Base-by-base conservation (phyloP, 2,113 vertebrate genomes). In the Atherinomorus stipes region DNA sequence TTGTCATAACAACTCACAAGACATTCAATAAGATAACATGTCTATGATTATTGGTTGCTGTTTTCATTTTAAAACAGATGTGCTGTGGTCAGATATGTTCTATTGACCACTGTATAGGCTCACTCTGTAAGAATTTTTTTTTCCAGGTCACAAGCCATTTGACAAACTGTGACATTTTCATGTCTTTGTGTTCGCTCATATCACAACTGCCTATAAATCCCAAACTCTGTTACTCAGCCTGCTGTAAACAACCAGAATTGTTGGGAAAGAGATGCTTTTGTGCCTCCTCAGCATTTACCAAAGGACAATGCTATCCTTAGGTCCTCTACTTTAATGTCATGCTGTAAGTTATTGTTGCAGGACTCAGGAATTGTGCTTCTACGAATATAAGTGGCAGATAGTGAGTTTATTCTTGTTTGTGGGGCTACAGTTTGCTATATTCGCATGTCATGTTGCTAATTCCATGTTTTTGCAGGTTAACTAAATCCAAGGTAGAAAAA, bases 91-190 rank as follows among this genome's bases (percentile, higher is more conserved):
- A 59, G 69, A 64, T 54, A 37, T 67, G 42, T 45, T 12, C 40
- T 13, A 51, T 21, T 40, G 61, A 25, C 67, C 34, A 42, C 22
- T 64, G 64, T 31, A 18, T 49, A 23, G 66, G 12, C 66, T 78
- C 49, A 19, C 52, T 19, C 60, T 64, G 74, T 64, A 71, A 83
- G 66, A 57, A 74, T 73, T 37, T 70, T 49, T 58, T 64, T 52
- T 83, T 89, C 57, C 78, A 83, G 84, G 85, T 89, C 73, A 74
- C 63, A 49, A 77, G 78, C 75, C 77, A 80, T 88, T 83, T 85
- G 79, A 89, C 77, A 88, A 83, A 88, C 81, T 60, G 74, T 89
- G 88, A 87, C 87, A 87, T 89, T 90, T 91, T 89, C 86, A 90
- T 90, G 85, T 80, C 83, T 88, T 86, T 82, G 81, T 80, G 83